Evolutionary conservation across 2,797 vertebrate species (phyloP).

Genomic region (Callimico goeldii): DNA sequence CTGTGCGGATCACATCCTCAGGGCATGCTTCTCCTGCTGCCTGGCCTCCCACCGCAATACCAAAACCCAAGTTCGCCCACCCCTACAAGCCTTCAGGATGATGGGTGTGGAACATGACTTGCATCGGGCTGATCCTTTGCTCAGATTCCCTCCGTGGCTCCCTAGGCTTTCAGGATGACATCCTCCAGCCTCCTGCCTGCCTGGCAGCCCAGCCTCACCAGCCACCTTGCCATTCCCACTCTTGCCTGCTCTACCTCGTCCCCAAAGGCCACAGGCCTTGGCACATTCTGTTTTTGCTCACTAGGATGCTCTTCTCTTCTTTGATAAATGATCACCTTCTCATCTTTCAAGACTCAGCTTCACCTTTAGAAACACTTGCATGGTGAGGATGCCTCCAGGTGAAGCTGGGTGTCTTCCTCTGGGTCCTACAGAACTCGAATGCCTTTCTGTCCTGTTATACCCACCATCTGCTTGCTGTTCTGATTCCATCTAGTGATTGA

Average conservation of each 20-base stretch:
- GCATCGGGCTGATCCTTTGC: not conserved
- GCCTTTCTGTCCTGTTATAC: not conserved
- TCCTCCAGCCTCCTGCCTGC: not conserved
- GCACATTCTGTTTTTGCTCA: not conserved
- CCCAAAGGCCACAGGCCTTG: not conserved
- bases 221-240: not conserved
- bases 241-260: not conserved
- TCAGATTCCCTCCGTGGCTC: not conserved
- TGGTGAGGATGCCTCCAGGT: not conserved
- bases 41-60: not conserved
- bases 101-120: not conserved
- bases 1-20: rapidly evolving
- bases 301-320: not conserved
- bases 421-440: not conserved
- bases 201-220: too few species aligned
- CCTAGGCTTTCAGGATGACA: not conserved
- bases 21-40: not conserved
- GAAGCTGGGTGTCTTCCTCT: not conserved
- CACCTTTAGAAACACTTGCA: not conserved
- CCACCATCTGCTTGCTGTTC: not conserved
- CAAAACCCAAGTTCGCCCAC: not conserved
- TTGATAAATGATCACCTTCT: not conserved
- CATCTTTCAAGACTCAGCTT: not conserved
- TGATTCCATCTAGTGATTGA: not conserved
- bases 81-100: not conserved